These are phyloP conservation scores for Gymnopithys bicolor DNA, from an alignment of 2,797 vertebrate species.

Conservation along the genomic window DNA sequence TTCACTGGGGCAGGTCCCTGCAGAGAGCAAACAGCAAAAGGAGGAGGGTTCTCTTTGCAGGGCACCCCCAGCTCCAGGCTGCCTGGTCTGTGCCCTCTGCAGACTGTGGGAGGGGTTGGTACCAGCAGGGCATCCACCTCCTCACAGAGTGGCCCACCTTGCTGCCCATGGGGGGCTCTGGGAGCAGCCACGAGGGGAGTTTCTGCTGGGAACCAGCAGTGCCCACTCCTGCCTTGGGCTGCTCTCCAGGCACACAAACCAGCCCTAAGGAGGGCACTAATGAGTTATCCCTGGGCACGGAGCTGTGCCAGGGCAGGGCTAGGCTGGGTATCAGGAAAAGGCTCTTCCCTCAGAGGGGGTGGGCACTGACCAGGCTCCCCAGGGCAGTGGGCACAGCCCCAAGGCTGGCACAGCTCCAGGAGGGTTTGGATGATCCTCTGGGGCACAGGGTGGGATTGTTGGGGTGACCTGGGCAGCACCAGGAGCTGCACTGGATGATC, in stretches of 20 bases:
- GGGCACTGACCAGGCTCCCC: neutral
- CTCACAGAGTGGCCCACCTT: fast-evolving
- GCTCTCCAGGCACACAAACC: neutral
- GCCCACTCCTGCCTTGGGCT: neutral
- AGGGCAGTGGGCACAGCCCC: too few relatives aligned
- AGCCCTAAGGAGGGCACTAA: neutral
- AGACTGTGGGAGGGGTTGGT: neutral
- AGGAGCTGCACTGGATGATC: neutral
- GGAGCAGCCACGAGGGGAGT: neutral
- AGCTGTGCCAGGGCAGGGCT: fast-evolving
- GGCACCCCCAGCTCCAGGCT: too few relatives aligned
- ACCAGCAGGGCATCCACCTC: fast-evolving
- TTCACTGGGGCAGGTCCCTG: neutral
- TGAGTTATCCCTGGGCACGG: neutral
- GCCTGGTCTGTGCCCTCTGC: neutral
- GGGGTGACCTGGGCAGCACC: neutral
- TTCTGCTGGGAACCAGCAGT: neutral
- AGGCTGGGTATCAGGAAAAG: neutral
- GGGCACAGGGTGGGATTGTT: neutral
- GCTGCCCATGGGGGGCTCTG: fast-evolving
- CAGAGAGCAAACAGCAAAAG: neutral
- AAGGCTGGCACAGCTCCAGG: neutral
- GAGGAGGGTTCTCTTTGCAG: neutral
- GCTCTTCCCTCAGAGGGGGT: neutral
- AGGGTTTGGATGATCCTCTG: fast-evolving